Evolutionary conservation across 2,113 vertebrate species (phyloP).

Genomic region (Cephalopterus ornatus): DNA sequence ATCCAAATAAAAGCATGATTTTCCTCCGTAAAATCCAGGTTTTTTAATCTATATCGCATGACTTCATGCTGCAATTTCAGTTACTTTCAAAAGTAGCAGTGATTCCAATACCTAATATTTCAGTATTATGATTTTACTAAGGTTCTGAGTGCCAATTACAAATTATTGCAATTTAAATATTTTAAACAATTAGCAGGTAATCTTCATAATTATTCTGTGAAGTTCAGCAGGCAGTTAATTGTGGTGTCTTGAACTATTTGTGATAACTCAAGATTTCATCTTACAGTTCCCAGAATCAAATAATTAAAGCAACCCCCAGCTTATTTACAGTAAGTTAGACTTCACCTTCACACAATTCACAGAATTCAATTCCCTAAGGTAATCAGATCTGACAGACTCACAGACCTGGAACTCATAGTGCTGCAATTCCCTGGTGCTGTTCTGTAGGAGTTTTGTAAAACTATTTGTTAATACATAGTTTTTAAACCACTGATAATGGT

Average conservation of each 20-base stretch:
- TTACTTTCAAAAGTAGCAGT: background rate
- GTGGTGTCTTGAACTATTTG: background rate
- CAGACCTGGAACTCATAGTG: background rate
- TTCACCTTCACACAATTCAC: background rate
- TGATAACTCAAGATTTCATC: background rate
- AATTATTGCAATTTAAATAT: background rate
- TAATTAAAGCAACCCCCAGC: background rate
- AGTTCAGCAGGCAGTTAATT: background rate
- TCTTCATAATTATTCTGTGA: background rate
- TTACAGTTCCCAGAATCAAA: background rate
- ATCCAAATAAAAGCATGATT: background rate
- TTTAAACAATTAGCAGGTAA: background rate
- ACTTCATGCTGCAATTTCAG: background rate
- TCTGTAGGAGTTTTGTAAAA: background rate
- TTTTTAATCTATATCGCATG: background rate
- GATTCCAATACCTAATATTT: background rate
- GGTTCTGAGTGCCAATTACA: background rate
- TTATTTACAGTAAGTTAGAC: background rate
- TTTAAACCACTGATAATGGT: background rate
- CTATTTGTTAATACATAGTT: background rate
- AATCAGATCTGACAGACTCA: background rate
- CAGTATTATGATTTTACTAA: background rate
- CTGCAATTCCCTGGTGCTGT: background rate
- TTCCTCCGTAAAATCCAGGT: background rate
- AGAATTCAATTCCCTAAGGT: background rate